These are phyloP conservation scores for Physocephala rufipes DNA, from an alignment of 2,888 invertebrate species.

Conservation along the genomic window DNA sequence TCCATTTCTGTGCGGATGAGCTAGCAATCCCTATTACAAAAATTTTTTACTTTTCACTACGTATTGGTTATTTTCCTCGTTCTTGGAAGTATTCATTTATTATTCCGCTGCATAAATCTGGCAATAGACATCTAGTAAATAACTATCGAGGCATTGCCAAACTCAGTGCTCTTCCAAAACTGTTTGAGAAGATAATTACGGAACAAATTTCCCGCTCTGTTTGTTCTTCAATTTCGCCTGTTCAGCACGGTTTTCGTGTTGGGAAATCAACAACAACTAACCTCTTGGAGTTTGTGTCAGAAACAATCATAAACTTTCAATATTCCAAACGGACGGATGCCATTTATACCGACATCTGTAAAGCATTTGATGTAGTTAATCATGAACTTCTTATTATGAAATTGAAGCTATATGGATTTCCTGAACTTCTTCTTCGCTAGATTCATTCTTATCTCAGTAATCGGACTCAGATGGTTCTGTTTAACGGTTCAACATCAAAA, in stretches of 20 bases:
- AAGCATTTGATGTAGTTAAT: conserved; percentile 19
- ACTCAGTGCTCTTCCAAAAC: neutral
- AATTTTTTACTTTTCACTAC: neutral
- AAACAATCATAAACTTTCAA: neutral
- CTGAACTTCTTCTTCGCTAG: neutral
- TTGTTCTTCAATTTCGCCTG: neutral
- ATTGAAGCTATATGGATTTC: conserved; percentile 1
- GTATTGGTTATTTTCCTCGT: neutral
- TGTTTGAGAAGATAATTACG: neutral
- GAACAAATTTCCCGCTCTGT: neutral
- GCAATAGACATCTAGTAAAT: neutral
- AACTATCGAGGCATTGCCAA: neutral
- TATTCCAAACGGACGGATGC: neutral
- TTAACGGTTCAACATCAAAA: neutral
- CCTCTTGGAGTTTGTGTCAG: conserved; percentile 3
- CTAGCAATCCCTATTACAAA: neutral
- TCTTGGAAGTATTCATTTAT: neutral
- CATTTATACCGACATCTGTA: conserved; percentile 11
- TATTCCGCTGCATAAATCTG: neutral
- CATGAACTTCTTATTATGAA: neutral
- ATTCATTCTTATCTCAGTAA: neutral
- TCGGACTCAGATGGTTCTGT: conserved; percentile 6
- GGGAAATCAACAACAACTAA: no score
- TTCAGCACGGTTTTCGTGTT: neutral
- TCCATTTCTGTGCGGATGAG: neutral